Evolutionary conservation across 2,888 invertebrate genomes (phyloP).

Genomic region (Euphydryas editha): DNA sequence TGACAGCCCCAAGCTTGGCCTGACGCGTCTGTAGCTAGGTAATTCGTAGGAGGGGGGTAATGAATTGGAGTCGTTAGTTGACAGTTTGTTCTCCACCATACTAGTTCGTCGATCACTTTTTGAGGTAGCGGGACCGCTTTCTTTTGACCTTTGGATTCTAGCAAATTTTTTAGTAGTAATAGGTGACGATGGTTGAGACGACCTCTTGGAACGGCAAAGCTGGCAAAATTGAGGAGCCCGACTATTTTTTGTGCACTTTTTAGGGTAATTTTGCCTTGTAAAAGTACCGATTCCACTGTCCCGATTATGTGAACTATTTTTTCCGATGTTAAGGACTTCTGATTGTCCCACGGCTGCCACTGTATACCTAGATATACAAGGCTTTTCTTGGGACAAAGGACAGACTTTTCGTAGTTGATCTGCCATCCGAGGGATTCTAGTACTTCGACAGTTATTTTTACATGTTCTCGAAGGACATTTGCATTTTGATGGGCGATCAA

Average conservation of each 20-base stretch:
- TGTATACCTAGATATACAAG: too few species aligned
- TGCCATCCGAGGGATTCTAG: slow-evolving; percentile 35
- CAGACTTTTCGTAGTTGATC: too few species aligned
- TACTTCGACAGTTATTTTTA: slow-evolving; percentile 15
- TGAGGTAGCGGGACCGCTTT: slow-evolving; percentile 18
- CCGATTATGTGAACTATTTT: slow-evolving; percentile 13
- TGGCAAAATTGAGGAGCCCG: too few species aligned
- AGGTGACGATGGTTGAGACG: slow-evolving; percentile 41
- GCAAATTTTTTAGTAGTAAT: slow-evolving; percentile 30
- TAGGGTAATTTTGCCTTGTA: slow-evolving; percentile 12
- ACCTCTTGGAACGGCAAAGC: too few species aligned
- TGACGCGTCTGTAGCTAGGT: slow-evolving; percentile 43
- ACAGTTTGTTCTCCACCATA: slow-evolving; percentile 42
- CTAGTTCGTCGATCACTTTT: slow-evolving; percentile 21
- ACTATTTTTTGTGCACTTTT: too few species aligned
- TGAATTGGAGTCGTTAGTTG: slow-evolving; percentile 27
- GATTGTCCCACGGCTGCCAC: too few species aligned
- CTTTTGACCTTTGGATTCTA: slow-evolving; percentile 16
- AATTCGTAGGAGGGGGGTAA: slow-evolving; percentile 36
- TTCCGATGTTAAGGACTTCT: slow-evolving; percentile 33
- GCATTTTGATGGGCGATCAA: slow-evolving; percentile 36
- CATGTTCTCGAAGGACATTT: slow-evolving; percentile 17
- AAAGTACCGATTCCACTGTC: not conserved
- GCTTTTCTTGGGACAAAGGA: too few species aligned
- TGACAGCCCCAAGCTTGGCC: too few species aligned